These are phyloP conservation scores for Hemiprocne comata DNA, from an alignment of 2,113 vertebrate genomes.

Conservation along the genomic window DNA sequence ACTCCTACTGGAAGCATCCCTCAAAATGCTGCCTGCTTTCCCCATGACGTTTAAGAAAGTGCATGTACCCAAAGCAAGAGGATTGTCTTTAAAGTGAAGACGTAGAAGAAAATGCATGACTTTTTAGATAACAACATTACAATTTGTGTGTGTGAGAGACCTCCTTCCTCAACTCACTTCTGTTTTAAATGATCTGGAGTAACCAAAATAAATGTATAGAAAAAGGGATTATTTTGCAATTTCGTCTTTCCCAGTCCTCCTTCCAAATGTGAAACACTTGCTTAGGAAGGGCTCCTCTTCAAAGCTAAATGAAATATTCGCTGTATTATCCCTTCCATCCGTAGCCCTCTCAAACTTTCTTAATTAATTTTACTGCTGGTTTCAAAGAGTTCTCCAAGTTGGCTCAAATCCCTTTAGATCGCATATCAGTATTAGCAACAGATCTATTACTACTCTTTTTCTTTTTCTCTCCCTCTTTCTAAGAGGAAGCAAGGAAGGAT, in stretches of 20 bases:
- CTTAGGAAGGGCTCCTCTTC: constrained; percentile 21
- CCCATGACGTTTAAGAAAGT: not conserved
- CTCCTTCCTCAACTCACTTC: not conserved
- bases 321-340: constrained; percentile 6
- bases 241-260: not conserved
- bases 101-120: not conserved
- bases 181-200: not conserved
- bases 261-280: constrained; percentile 42
- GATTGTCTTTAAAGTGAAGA: not conserved
- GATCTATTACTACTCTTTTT: constrained; percentile 11
- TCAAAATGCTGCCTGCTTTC: not conserved
- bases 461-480: not conserved
- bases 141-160: not conserved
- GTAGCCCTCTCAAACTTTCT: not conserved
- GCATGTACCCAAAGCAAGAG: not conserved
- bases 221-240: constrained; percentile 18
- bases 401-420: constrained; percentile 49
- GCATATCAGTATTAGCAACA: constrained; percentile 3
- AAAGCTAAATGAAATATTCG: constrained; percentile 45
- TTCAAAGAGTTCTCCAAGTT: constrained; percentile 56
- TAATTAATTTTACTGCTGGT: constrained; percentile 57
- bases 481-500: constrained; percentile 33
- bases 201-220: not conserved
- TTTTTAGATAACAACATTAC: not conserved
- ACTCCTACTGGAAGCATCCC: not conserved